Conservation (phyloP, 2,797 vertebrate genomes). For the Falco berigora region DNA sequence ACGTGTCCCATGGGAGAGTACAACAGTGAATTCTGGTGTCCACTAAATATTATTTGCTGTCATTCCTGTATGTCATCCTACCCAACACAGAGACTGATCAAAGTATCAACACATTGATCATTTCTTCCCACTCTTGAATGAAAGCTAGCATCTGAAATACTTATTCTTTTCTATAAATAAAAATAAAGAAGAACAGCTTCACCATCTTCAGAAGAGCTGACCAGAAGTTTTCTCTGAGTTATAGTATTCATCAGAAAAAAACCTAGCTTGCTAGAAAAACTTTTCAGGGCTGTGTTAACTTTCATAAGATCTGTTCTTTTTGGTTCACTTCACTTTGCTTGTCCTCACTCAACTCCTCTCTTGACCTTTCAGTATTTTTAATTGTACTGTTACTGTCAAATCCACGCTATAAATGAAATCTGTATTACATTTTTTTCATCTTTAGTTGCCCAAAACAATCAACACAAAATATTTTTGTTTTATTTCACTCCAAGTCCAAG, state of each 20-base stretch:
- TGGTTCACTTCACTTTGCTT: not conserved
- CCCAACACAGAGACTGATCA: not conserved
- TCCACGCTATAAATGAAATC: not conserved
- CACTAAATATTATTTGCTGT: not conserved
- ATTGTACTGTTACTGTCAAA: not conserved
- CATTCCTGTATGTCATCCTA: not conserved
- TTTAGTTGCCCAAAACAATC: not conserved
- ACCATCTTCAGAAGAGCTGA: not conserved
- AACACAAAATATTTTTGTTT: not conserved
- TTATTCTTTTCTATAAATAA: not conserved
- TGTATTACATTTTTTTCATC: not conserved
- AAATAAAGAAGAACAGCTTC: not conserved
- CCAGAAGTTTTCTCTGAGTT: not conserved
- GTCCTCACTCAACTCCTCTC: not conserved
- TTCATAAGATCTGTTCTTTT: not conserved
- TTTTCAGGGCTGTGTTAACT: not conserved
- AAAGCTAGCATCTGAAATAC: not conserved
- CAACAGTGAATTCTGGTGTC: not conserved
- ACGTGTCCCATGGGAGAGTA: not conserved
- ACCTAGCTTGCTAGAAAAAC: not conserved
- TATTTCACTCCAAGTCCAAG: not conserved
- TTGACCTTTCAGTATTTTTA: not conserved
- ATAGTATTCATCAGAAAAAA: not conserved
- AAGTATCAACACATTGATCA: not conserved
- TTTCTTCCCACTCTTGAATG: not conserved